Evolutionary conservation across 2,797 vertebrate genomes (phyloP).

Genomic region (Naso thynnoides): DNA sequence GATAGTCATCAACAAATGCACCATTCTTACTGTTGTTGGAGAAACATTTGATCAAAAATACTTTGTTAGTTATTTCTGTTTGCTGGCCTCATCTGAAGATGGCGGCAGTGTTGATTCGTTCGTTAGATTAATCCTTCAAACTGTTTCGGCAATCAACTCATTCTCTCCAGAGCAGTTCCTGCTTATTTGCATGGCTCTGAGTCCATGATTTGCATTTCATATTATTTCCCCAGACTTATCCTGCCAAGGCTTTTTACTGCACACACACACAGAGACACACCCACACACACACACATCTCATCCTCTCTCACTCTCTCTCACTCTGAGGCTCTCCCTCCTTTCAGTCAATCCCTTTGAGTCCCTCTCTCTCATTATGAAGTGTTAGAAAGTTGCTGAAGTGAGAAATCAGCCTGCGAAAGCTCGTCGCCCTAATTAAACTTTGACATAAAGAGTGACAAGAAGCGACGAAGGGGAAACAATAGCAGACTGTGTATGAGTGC

Average conservation of each 20-base stretch:
- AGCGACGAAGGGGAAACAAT: conserved; percentile 92
- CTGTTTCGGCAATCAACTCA: conserved; percentile 19
- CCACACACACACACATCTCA: not conserved
- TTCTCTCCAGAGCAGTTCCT: conserved; percentile 36
- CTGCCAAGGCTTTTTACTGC: conserved; percentile 28
- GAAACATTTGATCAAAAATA: not conserved
- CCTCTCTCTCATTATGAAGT: conserved; percentile 92
- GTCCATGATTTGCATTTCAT: conserved; percentile 59
- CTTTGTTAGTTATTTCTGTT: not conserved
- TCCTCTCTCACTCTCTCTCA: not conserved
- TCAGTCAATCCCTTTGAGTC: conserved; percentile 76
- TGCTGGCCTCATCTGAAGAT: not conserved
- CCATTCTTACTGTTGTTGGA: not conserved
- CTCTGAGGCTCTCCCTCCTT: conserved; percentile 40
- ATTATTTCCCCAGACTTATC: conserved; percentile 31
- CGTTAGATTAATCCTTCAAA: conserved; percentile 29
- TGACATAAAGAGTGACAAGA: conserved; percentile 94
- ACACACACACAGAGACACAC: too few relatives aligned
- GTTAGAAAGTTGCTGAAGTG: conserved; percentile 96
- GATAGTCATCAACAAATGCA: not conserved
- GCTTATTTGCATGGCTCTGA: conserved; percentile 66
- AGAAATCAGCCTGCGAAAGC: conserved; percentile 92
- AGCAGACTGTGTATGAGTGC: conserved; percentile 88
- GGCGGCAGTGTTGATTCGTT: not conserved
- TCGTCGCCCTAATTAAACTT: conserved; percentile 96